phyloP scores from a whole-genome alignment of 1,140 invertebrate species.

The Nylanderia fulva region DNA sequence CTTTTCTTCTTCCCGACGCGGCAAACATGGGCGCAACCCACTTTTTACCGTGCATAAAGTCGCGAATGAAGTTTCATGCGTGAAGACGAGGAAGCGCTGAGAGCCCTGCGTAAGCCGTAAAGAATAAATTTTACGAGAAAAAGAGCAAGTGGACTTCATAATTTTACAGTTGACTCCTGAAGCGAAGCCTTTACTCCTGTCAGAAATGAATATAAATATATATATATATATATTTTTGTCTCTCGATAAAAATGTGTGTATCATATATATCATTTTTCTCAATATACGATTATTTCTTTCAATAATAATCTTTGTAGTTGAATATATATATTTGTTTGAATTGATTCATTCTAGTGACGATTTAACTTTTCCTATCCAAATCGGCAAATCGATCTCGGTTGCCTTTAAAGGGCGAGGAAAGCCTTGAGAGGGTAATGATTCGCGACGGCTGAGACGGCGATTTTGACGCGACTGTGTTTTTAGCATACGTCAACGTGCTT shows the following conservation, averaged over 20 bases:
- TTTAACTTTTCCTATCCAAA: no score
- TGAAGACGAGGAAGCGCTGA: not conserved
- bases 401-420: not conserved
- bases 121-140: constrained; percentile 16
- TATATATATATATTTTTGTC: no score
- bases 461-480: constrained; percentile 11
- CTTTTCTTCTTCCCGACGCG: constrained; percentile 24
- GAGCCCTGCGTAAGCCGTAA: constrained; percentile 5
- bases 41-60: not conserved
- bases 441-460: not conserved
- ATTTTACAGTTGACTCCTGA: not conserved
- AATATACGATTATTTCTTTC: no score
- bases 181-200: not conserved
- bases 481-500: not conserved
- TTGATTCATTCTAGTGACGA: no score
- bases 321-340: no score
- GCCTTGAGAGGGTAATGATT: constrained; percentile 17
- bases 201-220: not conserved
- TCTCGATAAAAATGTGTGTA: no score
- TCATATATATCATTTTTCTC: no score
- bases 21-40: constrained; percentile 11
- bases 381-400: not conserved
- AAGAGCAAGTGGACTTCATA: not conserved
- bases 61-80: constrained; percentile 33
- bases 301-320: no score